Evolutionary conservation across 2,888 invertebrate genomes (phyloP).

Genomic region (Megastigmus dorsalis): DNA sequence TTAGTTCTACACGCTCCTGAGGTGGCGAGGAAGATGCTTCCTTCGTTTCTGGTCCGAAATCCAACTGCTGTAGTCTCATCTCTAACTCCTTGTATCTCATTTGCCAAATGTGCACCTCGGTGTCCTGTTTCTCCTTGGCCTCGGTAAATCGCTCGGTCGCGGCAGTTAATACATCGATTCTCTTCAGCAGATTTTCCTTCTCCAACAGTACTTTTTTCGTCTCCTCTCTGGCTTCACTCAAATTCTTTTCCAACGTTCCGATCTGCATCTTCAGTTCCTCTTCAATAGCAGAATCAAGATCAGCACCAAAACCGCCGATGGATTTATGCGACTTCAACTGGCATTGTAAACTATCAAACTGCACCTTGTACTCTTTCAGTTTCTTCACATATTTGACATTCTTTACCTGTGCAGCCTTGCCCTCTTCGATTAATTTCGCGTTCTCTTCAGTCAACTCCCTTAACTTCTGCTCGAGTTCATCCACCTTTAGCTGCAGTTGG

Average conservation of each 20-base stretch:
- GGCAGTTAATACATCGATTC: constrained; percentile 83
- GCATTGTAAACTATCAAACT: constrained; percentile 79
- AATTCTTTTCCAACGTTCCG: constrained; percentile 79
- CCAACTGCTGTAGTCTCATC: constrained; percentile 78
- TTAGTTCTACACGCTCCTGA: background rate
- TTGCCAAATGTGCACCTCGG: constrained; percentile 84
- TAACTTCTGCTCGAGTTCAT: constrained; percentile 79
- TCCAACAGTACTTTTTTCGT: constrained; percentile 80
- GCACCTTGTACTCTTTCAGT: constrained; percentile 86
- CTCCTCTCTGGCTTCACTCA: constrained; percentile 78
- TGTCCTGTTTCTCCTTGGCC: constrained; percentile 88
- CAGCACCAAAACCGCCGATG: constrained; percentile 72
- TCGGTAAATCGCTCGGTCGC: constrained; percentile 87
- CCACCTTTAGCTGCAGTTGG: constrained; percentile 73
- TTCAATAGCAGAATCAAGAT: constrained; percentile 86
- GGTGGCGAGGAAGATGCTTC: constrained; percentile 18
- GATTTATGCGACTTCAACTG: constrained; percentile 77
- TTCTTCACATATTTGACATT: constrained; percentile 88
- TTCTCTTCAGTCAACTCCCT: constrained; percentile 78
- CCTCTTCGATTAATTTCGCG: constrained; percentile 78
- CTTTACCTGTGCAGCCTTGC: constrained; percentile 81
- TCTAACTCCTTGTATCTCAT: constrained; percentile 83
- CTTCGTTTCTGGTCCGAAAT: constrained; percentile 11
- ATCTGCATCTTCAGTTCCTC: constrained; percentile 86
- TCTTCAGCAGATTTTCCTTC: constrained; percentile 81